Base-by-base conservation (phyloP, 1,140 invertebrate species). In the Temnothorax curvispinosus region DNA sequence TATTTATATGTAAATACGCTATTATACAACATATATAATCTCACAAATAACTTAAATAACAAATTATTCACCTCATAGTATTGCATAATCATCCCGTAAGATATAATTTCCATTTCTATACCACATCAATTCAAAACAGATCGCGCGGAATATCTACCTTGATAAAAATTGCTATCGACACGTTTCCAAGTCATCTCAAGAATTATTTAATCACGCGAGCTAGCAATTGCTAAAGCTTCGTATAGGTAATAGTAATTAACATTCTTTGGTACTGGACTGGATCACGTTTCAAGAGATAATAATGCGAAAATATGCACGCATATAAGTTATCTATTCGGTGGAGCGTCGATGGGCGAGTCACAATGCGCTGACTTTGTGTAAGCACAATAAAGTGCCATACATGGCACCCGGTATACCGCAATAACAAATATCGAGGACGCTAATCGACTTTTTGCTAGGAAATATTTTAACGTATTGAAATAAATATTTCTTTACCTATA, bases 31-130 rank as follows among this genome's bases (percentile, higher is more conserved):
- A 38, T 1, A 38, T 38, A 38, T 41, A 9, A 65, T 41, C 13
- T 62, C 8, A 65, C 62, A 65, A 65, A 41, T 65, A 21, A 41
- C 32, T 65, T 65, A 38, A 62, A 58, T 58, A 58, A 64, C 3
- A 64, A 64, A 65, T 41, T 41, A n/a, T 38, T 65, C 18, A 41
- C 9, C 8, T 27, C 56, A 60, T 7, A 5, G 27, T 60, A 60
- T 65, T 65, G 3, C 62, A 11, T 27, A 2, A 3, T 56, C 2
- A 21, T 35, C n/a, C 18, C 18, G 7, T 64, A 62, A 62, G 2
- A 15, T 38, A 65, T 65, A 38, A 65, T 65, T 3, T n/a, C 18
- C 35, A 9, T 4, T 0, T 60, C 27, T 27, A 27, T 27, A 60
- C 13, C 9, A 27, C 56, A 11, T 60, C 9, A 21, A 62, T 32